Conservation (phyloP, 2,113 vertebrate species). For the Pristiophorus japonicus region DNA sequence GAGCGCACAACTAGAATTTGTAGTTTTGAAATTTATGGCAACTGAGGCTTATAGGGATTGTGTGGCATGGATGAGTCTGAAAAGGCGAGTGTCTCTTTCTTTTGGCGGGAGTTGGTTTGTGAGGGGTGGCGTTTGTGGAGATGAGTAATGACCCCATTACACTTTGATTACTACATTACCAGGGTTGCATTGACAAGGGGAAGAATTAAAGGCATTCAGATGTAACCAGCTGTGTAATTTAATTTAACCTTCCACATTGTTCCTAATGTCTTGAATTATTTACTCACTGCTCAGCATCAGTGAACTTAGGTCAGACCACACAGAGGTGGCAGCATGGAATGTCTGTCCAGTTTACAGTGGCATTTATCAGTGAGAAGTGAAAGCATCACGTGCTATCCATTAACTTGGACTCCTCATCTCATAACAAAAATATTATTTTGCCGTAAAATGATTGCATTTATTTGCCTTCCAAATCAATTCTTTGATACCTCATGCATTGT, state of each 20-base stretch:
- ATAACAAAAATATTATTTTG: neutral
- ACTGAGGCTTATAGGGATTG: neutral
- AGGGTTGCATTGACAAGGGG: constrained; percentile 23
- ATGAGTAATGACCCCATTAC: constrained; percentile 37
- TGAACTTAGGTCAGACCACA: constrained; percentile 36
- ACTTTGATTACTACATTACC: constrained; percentile 38
- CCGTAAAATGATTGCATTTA: neutral
- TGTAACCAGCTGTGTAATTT: constrained; percentile 42
- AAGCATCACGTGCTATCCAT: neutral
- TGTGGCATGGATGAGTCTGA: neutral
- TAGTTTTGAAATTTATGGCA: constrained; percentile 26
- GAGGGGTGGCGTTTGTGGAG: neutral
- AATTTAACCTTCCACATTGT: constrained; percentile 37
- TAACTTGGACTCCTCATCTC: neutral
- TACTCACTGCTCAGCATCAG: constrained; percentile 31
- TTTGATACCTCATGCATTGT: neutral
- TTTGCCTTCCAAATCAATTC: neutral
- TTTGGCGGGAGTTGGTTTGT: constrained; percentile 10
- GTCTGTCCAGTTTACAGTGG: neutral
- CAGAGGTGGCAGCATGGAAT: constrained; percentile 21
- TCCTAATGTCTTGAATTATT: constrained; percentile 36
- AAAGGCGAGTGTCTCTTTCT: constrained; percentile 8
- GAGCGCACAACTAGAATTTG: constrained; percentile 14
- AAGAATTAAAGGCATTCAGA: constrained; percentile 40
- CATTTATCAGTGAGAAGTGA: neutral